phyloP scores from a whole-genome alignment of 2,797 vertebrate species.

The Todus mexicanus region DNA sequence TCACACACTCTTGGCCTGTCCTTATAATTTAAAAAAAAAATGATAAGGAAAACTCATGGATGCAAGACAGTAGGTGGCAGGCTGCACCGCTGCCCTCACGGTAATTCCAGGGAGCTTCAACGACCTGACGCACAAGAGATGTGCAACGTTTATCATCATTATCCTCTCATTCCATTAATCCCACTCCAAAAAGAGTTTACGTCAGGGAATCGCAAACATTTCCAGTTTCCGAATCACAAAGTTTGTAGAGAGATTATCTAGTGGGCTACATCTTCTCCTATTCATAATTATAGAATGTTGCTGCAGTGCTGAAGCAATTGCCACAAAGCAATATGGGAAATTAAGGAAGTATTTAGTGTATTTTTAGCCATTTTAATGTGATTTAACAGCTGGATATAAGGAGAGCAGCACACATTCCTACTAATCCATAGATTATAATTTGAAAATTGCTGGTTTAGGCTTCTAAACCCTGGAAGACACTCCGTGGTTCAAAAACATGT shows the following conservation, averaged over 20 bases:
- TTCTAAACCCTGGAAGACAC: neutral
- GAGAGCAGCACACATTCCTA: neutral
- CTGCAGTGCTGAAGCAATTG: neutral
- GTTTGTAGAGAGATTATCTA: neutral
- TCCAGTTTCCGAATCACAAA: neutral
- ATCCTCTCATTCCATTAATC: neutral
- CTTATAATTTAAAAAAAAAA: neutral
- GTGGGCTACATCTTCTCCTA: neutral
- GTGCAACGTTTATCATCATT: neutral
- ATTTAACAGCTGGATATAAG: conserved; percentile 26
- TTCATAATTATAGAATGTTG: neutral
- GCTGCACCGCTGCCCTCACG: neutral
- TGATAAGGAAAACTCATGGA: neutral
- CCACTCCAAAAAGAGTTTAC: neutral
- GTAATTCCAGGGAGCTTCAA: neutral
- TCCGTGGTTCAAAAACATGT: neutral
- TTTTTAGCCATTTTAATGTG: conserved; percentile 39
- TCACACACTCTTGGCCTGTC: neutral
- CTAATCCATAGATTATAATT: conserved; percentile 21
- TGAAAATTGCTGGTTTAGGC: conserved; percentile 46
- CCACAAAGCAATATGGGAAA: conserved; percentile 26
- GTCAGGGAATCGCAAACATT: neutral
- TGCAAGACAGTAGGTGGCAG: conserved; percentile 19
- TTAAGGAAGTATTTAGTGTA: conserved; percentile 22
- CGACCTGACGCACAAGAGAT: neutral